Percentiles rank a stretch among this genome's conserved stretches.
These are phyloP conservation scores for Tinamus major DNA, from an alignment of 2,797 vertebrate genomes.

Conservation along the genomic window DNA sequence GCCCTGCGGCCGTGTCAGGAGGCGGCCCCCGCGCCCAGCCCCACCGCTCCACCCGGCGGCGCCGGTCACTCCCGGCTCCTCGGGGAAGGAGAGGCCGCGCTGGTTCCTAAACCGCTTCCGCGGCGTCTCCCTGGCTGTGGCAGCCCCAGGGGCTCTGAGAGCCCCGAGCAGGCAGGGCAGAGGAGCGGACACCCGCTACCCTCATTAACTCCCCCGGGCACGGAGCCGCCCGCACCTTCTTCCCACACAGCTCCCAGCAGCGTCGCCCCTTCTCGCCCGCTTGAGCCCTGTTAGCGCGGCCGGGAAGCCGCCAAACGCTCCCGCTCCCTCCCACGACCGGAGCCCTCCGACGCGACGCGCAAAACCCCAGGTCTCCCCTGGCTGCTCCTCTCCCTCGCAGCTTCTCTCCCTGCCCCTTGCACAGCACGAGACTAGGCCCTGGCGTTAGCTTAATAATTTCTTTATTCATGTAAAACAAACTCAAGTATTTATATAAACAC, in stretches of 20 bases:
- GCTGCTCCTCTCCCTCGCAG: rapidly evolving
- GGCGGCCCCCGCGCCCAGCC: not conserved
- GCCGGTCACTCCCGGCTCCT: rapidly evolving
- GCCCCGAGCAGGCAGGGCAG: not conserved
- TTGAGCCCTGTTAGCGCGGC: rapidly evolving
- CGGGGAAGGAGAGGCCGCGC: rapidly evolving
- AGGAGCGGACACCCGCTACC: too few species aligned
- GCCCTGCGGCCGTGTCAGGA: rapidly evolving
- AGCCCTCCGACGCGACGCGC: rapidly evolving
- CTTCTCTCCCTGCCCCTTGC: rapidly evolving
- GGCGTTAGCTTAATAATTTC: constrained; percentile 75
- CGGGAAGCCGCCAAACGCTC: not conserved
- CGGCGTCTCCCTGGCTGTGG: not conserved
- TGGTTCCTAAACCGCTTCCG: not conserved
- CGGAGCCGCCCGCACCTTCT: too few species aligned
- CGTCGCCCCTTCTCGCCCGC: too few species aligned
- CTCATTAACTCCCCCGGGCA: too few species aligned
- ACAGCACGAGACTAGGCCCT: not conserved
- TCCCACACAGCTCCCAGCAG: too few species aligned
- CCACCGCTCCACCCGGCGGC: rapidly evolving
- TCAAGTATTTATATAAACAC: constrained; percentile 85
- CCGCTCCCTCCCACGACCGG: rapidly evolving
- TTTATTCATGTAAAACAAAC: constrained; percentile 86
- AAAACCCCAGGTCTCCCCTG: rapidly evolving
- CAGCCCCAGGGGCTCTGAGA: too few species aligned